Base-by-base conservation (phyloP, 2,113 vertebrate genomes). In the Oxyura jamaicensis region DNA sequence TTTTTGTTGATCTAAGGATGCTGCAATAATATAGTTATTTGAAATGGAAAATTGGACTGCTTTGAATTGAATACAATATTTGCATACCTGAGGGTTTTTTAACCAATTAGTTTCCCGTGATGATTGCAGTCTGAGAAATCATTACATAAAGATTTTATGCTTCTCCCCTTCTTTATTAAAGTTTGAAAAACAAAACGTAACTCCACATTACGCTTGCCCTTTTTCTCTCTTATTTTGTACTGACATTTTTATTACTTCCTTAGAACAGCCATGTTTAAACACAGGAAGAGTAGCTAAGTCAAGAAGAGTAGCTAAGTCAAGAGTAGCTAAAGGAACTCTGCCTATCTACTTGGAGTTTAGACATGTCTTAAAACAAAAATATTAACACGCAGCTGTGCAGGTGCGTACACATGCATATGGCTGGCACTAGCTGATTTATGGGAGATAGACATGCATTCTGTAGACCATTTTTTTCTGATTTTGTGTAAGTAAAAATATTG, bases 31-130 rank as follows among this genome's bases (percentile, higher is more conserved):
- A 76, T 13, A 59, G 59, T 75, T 79, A 73, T 67, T 74, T 56
- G 74, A 86, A 91, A 88, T 87, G 56, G 73, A 93, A 92, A 93
- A 93, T 26, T 65, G 42, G 28, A 86, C 5, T 7, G 78, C 52
- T 94, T 75, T 65, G 50, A 66, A 66, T 42, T 90, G 21, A 58
- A 69, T 56, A 31, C 35, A 88, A 36, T 33, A 55, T 62, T 79
- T 79, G 53, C 59, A 82, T n/a, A 29, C 62, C 53, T 85, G 48
- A 44, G 59, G 6, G 33, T 42, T 84, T 83, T 75, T 75, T 53
- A 88, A 84, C 14, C 19, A 23, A 35, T 77, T 78, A 16, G 35
- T 48, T 52, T 91, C 77, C 53, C 10, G 20, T 44, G 44, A 73
- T 53, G 55, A 41, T 56, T 79, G 67, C n/a, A n/a, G 42, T 31